Percentiles rank a stretch among this genome's conserved stretches.
phyloP scores from a whole-genome alignment of 2,113 vertebrate genomes.

The Egretta garzetta region DNA sequence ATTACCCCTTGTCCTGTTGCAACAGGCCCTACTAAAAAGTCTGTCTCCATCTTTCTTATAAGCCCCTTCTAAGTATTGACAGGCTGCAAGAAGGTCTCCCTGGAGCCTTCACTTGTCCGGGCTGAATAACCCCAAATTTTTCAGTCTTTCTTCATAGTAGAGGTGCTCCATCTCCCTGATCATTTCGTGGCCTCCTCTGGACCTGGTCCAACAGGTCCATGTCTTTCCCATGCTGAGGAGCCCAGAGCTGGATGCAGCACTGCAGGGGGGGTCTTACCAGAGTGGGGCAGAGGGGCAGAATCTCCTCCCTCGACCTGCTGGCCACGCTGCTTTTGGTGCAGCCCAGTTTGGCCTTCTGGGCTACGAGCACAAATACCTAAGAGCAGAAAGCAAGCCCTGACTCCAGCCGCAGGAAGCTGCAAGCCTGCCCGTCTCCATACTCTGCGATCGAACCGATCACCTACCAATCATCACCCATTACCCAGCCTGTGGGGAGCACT shows the following conservation, averaged over 20 bases:
- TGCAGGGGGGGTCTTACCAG: not conserved
- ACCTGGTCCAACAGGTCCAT: fast-evolving
- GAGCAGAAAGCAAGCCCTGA: not conserved
- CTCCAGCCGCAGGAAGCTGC: not conserved
- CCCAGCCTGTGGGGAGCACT: not conserved
- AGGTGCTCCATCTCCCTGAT: not conserved
- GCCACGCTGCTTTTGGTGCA: fast-evolving
- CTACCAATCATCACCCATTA: too few species aligned
- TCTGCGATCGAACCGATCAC: fast-evolving
- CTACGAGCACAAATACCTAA: fast-evolving
- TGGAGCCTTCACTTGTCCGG: not conserved
- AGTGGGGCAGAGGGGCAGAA: not conserved
- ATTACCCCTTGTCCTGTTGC: fast-evolving
- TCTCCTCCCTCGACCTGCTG: not conserved
- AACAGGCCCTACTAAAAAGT: not conserved
- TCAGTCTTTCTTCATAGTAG: fast-evolving
- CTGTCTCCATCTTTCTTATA: not conserved
- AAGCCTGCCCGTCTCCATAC: not conserved
- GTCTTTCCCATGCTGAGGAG: not conserved
- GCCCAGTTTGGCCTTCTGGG: not conserved
- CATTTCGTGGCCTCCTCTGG: not conserved
- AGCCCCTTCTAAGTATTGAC: fast-evolving
- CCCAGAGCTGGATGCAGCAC: not conserved
- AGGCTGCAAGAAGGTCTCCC: not conserved
- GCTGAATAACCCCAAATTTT: not conserved